phyloP scores from a whole-genome alignment of 2,113 vertebrate genomes.

The Nematolebias whitei region DNA sequence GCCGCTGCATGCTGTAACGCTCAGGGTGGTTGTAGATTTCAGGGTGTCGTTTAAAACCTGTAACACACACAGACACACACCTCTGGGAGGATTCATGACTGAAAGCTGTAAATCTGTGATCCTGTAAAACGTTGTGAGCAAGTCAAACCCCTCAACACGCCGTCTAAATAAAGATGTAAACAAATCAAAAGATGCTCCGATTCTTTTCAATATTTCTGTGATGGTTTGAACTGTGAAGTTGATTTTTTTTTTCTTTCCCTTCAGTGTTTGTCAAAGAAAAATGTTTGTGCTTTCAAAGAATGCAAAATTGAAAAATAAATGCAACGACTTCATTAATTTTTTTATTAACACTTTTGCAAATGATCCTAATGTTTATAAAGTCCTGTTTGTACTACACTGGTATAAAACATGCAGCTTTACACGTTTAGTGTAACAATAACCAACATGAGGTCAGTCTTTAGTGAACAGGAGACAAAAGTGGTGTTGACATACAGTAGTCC shows the following conservation, averaged over 20 bases:
- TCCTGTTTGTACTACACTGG: slow-evolving; percentile 24
- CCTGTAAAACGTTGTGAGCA: slow-evolving; percentile 48
- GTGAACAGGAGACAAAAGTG: no score
- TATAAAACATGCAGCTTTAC: slow-evolving; percentile 31
- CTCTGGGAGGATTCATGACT: slow-evolving; percentile 31
- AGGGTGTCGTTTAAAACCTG: slow-evolving; percentile 28
- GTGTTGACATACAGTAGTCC: no score
- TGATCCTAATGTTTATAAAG: slow-evolving; percentile 23
- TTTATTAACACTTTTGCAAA: slow-evolving; percentile 58
- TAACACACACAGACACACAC: slow-evolving; percentile 20
- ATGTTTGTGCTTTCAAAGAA: background rate
- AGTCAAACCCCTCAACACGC: slow-evolving; percentile 32
- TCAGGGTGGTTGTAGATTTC: slow-evolving; percentile 44
- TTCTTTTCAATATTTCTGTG: no score
- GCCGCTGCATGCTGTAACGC: slow-evolving; percentile 63
- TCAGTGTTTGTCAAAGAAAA: no score
- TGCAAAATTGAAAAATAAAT: background rate
- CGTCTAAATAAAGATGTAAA: slow-evolving; percentile 58
- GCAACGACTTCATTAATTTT: slow-evolving; percentile 25
- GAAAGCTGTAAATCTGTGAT: slow-evolving; percentile 6
- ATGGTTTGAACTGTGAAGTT: no score
- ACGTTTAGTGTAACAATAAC: slow-evolving; percentile 18
- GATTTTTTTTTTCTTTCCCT: no score
- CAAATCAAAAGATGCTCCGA: slow-evolving; percentile 9
- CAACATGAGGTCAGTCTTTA: slow-evolving; percentile 33